Base-by-base conservation (phyloP, 2,797 vertebrate species). In the Melanotaenia boesemani region DNA sequence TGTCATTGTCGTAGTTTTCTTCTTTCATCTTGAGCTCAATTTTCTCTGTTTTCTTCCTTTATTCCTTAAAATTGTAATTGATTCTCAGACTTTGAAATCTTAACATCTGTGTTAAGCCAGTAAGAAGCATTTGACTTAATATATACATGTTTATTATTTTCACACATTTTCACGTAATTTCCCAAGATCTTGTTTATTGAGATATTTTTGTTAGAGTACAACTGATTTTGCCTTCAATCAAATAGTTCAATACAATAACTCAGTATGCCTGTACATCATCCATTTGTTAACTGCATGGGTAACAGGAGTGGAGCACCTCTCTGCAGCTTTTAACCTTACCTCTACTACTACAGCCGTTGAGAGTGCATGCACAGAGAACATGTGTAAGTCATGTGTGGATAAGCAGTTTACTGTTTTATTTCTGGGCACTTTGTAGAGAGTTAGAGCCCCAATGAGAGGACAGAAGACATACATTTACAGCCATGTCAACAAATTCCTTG, bases 251-350 rank as follows among this genome's bases (percentile, higher is more conserved):
- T 54, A 46, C 46, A 67, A 36, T 73, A 67, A 85, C 69, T 61
- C 67, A 72, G 58, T 59, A 56, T 76, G 67, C 79, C 80, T 76
- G 73, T 63, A 63, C 74, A 65, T 78, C 64, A 72, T 80, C 37
- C 76, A n/a, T 67, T 84, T 74, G 63, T 72, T 84, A 67, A 67
- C 58, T 54, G 37, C 37, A 39, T 10, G 11, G 37, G 37, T 30
- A 39, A 39, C 37, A 39, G 28, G 37, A 39, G 2, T 39, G 37
- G 37, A 39, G 37, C 37, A 39, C 34, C 15, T 63, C 26, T 63
- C 26, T 58, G 59, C 65, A 67, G 72, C 67, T 87, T 78, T 86
- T 90, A 86, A 86, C 74, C 67, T 75, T 28, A 76, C 32, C 79
- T 62, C 59, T 73, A 44, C 18, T 58, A 56, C 28, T 36, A 41